Conservation (phyloP, 2,888 invertebrate species). For the Caenorhabditis becei region DNA sequence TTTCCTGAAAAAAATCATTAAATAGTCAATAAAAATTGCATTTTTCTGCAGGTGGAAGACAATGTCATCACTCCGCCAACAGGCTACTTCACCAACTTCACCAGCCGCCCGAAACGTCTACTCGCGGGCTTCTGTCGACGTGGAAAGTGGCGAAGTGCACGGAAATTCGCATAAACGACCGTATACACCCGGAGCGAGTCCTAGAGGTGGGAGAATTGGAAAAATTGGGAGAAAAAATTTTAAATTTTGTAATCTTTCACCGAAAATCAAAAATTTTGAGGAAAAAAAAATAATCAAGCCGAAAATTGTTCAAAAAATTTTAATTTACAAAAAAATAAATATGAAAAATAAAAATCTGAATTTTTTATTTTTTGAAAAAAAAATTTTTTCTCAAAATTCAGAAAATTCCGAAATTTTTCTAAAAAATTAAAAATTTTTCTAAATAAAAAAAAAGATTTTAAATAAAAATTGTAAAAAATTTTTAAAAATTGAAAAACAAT, state of each 20-base stretch:
- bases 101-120: constrained; percentile 57
- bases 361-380: too few species aligned
- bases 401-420: too few species aligned
- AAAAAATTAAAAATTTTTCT: too few species aligned
- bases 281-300: too few species aligned
- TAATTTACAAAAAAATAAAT: neutral
- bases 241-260: too few species aligned
- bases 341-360: neutral
- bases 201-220: constrained; percentile 27
- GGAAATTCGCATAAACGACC: constrained; percentile 52
- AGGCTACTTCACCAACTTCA: constrained; percentile 55
- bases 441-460: too few species aligned
- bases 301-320: neutral
- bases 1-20: too few species aligned
- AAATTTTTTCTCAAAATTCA: neutral
- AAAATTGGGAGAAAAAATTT: too few species aligned
- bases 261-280: too few species aligned
- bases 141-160: constrained; percentile 49
- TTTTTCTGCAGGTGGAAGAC: constrained; percentile 64
- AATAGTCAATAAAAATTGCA: too few species aligned
- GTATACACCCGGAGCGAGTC: constrained; percentile 61
- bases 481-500: too few species aligned
- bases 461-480: too few species aligned
- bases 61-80: constrained; percentile 68
- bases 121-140: constrained; percentile 50